phyloP scores from a whole-genome alignment of 1,140 invertebrate species.

The Uloborus diversus region DNA sequence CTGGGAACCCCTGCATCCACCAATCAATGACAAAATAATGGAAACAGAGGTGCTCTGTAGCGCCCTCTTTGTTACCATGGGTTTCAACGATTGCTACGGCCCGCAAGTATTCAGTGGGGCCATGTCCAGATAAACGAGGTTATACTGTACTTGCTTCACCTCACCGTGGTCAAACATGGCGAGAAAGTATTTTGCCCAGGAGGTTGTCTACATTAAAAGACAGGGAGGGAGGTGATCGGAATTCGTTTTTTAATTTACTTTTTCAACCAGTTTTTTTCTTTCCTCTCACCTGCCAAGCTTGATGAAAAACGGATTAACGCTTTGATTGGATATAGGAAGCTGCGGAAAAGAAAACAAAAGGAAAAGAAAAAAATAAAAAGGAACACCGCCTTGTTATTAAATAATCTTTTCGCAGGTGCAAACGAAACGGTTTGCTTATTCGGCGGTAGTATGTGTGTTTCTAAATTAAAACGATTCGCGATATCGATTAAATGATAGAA shows the following conservation, averaged over 20 bases:
- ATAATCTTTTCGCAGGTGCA: slow-evolving; percentile 43
- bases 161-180: not conserved
- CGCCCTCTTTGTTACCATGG: too few relatives aligned
- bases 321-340: slow-evolving; percentile 13
- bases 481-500: slow-evolving; percentile 49
- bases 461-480: slow-evolving; percentile 27
- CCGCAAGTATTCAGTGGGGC: too few relatives aligned
- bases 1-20: too few relatives aligned
- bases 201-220: too few relatives aligned
- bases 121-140: too few relatives aligned
- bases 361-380: not conserved
- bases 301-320: slow-evolving; percentile 18
- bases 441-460: not conserved
- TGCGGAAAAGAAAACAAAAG: not conserved
- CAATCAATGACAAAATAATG: too few relatives aligned
- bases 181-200: too few relatives aligned
- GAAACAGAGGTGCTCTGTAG: too few relatives aligned
- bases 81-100: too few relatives aligned
- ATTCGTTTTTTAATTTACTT: not conserved
- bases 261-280: not conserved
- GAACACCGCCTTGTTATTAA: slow-evolving; percentile 26
- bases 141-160: too few relatives aligned
- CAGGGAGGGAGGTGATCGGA: not conserved
- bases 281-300: slow-evolving; percentile 3
- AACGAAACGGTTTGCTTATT: not conserved